Conservation (phyloP, 2,888 invertebrate genomes). For the Barypeithes pellucidus region DNA sequence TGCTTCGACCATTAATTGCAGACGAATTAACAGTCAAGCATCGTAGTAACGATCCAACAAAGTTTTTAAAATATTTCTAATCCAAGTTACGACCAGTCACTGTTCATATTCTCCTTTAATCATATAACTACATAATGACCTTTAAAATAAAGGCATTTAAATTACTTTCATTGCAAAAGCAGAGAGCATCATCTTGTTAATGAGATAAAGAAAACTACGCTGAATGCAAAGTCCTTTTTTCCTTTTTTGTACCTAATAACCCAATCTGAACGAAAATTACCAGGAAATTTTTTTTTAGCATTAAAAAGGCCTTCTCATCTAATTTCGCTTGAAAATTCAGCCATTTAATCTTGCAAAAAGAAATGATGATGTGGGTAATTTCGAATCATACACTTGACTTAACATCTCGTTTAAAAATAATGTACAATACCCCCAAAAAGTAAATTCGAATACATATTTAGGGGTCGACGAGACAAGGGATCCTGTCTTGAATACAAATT, state of each 20-base stretch:
- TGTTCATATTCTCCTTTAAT: no score
- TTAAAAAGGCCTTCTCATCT: neutral
- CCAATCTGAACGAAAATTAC: conserved; percentile 13
- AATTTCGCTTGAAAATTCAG: neutral
- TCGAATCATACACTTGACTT: neutral
- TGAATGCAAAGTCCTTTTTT: neutral
- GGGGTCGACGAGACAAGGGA: no score
- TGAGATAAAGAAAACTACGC: neutral
- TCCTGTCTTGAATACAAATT: no score
- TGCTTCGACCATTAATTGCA: no score
- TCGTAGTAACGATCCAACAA: no score
- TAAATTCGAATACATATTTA: no score
- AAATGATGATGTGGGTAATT: neutral
- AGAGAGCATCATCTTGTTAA: neutral
- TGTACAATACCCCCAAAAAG: no score
- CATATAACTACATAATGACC: neutral
- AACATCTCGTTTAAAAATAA: no score
- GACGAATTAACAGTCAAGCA: no score
- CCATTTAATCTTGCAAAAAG: neutral
- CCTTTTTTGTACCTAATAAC: conserved; percentile 6
- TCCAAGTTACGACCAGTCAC: no score
- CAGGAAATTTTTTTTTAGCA: neutral
- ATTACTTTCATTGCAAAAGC: neutral
- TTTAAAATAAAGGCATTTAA: neutral
- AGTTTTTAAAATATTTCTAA: no score